phyloP scores from a whole-genome alignment of 1,140 invertebrate species.

The Cepaea nemoralis region DNA sequence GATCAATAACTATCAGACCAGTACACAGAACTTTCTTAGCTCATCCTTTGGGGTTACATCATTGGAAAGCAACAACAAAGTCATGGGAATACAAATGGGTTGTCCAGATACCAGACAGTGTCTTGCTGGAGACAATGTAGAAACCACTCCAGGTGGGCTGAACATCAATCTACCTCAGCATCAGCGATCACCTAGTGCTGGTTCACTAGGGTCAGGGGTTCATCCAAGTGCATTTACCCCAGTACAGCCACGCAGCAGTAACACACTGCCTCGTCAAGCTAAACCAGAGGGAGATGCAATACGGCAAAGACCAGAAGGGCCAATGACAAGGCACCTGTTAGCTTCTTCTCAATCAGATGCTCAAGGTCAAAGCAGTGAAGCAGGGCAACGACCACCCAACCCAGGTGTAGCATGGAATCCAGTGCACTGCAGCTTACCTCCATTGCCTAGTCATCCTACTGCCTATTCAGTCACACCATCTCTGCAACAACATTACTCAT shows the following conservation, averaged over 20 bases:
- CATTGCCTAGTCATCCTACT: conserved; percentile 31
- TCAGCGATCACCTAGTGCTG: conserved; percentile 59
- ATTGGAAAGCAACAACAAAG: conserved; percentile 28
- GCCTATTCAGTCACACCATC: conserved; percentile 25
- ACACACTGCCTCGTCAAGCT: conserved; percentile 56
- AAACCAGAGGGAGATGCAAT: conserved; percentile 31
- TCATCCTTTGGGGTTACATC: conserved; percentile 34
- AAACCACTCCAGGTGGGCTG: conserved; percentile 39
- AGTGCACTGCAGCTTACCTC: conserved; percentile 17
- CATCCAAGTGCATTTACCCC: conserved; percentile 66
- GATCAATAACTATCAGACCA: conserved; percentile 11
- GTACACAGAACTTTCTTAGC: conserved; percentile 32
- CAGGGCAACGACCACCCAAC: conserved; percentile 36
- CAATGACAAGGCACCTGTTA: conserved; percentile 9
- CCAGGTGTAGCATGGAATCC: conserved; percentile 41
- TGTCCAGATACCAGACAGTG: not conserved
- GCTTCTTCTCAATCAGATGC: conserved; percentile 56
- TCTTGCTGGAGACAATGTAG: not conserved
- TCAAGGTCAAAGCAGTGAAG: conserved; percentile 56
- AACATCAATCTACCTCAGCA: conserved; percentile 55
- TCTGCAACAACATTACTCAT: conserved; percentile 31
- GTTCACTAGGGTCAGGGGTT: conserved; percentile 55
- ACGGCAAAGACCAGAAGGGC: not conserved
- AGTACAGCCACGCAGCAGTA: conserved; percentile 62
- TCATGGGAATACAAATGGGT: too few relatives aligned